A percentile compares a stretch with the other conserved stretches of the same genome.
Conservation (phyloP, 2,888 invertebrate species). For the Rotaria sp. region DNA sequence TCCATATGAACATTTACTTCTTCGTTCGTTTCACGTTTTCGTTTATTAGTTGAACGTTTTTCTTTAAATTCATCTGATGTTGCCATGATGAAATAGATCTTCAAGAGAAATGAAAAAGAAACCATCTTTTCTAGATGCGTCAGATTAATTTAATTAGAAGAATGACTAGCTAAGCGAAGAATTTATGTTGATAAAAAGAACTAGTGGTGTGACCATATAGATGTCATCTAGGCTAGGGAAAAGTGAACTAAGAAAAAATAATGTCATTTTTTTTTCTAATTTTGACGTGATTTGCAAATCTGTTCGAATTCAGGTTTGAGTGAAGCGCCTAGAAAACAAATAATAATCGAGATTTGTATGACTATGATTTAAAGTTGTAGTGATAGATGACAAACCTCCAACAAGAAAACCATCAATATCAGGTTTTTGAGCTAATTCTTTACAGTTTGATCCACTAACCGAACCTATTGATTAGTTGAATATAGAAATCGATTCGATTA, state of each 20-base stretch:
- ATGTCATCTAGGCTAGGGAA: neutral
- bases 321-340: slow-evolving; percentile 65
- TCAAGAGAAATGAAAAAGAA: neutral
- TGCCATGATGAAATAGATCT: neutral
- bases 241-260: neutral
- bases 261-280: neutral
- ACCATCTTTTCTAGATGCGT: neutral
- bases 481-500: neutral
- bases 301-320: slow-evolving; percentile 72
- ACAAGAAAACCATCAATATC: slow-evolving; percentile 98
- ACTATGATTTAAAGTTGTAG: neutral
- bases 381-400: slow-evolving; percentile 61
- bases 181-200: neutral
- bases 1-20: slow-evolving; percentile 20
- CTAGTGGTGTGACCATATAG: neutral
- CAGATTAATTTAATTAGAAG: neutral
- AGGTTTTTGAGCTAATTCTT: slow-evolving; percentile 64
- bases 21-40: neutral
- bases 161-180: neutral
- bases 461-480: slow-evolving; percentile 29
- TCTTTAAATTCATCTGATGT: slow-evolving; percentile 30
- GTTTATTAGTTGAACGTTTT: slow-evolving; percentile 24
- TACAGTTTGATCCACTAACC: slow-evolving; percentile 36
- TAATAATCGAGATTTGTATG: neutral
- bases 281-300: slow-evolving; percentile 34